phyloP scores from a whole-genome alignment of 2,797 vertebrate genomes.

The Cynodonichthys magdalenae region DNA sequence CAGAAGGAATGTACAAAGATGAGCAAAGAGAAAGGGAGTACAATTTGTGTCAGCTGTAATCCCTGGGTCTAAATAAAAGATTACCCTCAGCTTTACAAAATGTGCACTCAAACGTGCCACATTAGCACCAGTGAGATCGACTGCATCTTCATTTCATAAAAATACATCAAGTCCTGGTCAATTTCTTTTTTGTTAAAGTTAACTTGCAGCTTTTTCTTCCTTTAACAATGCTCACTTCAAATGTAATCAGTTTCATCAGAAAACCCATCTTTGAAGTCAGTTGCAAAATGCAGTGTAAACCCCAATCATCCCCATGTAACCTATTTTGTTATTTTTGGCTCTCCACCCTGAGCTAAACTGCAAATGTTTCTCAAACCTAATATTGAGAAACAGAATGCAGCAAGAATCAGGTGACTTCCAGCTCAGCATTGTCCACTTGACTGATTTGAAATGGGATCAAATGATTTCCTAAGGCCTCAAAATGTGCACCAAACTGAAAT shows the following conservation, averaged over 20 bases:
- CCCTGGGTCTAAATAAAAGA: slow-evolving; percentile 66
- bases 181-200: no score
- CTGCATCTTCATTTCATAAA: slow-evolving; percentile 9
- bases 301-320: background rate
- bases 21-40: slow-evolving; percentile 7
- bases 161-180: background rate
- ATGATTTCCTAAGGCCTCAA: slow-evolving; percentile 2
- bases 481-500: no score
- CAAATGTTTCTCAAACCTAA: slow-evolving; percentile 34
- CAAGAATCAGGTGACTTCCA: slow-evolving; percentile 13
- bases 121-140: slow-evolving; percentile 32
- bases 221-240: no score
- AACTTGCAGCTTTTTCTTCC: no score
- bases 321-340: background rate
- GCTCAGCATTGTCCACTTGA: slow-evolving; percentile 22
- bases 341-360: background rate
- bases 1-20: slow-evolving; percentile 14
- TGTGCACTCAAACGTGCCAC: slow-evolving; percentile 26
- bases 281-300: background rate
- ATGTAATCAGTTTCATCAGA: no score
- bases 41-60: slow-evolving; percentile 52
- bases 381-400: slow-evolving; percentile 30
- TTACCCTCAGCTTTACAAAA: slow-evolving; percentile 58
- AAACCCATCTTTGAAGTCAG: background rate
- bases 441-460: slow-evolving; percentile 30